Conservation (phyloP, 53 echinoderm and acorn worm genomes). For the Holothuria scabra region DNA sequence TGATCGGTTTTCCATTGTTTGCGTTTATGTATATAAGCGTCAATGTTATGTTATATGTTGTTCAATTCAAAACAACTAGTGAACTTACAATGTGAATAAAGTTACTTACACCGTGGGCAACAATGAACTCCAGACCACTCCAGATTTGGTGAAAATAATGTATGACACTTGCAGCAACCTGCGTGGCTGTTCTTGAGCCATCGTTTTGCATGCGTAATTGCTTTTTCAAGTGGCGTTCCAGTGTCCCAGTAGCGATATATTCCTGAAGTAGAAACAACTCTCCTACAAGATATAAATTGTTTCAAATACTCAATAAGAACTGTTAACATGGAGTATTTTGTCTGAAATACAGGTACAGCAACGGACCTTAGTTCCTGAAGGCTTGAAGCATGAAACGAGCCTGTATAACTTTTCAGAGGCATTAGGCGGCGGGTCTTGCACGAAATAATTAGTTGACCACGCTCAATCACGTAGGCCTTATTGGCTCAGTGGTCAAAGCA, state of each 20-base stretch:
- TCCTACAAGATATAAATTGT: background rate
- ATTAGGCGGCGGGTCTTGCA: no score
- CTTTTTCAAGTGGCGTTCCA: background rate
- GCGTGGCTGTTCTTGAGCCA: background rate
- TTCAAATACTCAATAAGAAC: background rate
- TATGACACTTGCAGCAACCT: background rate
- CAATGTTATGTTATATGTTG: background rate
- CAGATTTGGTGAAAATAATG: constrained; percentile 2
- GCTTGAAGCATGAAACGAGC: no score
- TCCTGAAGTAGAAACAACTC: background rate
- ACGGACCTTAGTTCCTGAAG: no score
- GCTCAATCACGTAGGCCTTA: no score
- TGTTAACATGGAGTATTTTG: no score
- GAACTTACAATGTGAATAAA: background rate
- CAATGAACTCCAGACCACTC: constrained; percentile 18
- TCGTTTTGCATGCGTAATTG: background rate
- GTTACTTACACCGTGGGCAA: constrained; percentile 17
- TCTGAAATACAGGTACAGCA: no score
- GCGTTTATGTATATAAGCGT: background rate
- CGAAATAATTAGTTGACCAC: no score
- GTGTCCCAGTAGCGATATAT: background rate
- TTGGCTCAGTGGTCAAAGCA: no score
- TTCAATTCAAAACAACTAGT: background rate
- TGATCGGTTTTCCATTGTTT: background rate
- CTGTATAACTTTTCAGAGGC: no score